phyloP scores from a whole-genome alignment of 2,113 vertebrate species.

The Butorides virescens region DNA sequence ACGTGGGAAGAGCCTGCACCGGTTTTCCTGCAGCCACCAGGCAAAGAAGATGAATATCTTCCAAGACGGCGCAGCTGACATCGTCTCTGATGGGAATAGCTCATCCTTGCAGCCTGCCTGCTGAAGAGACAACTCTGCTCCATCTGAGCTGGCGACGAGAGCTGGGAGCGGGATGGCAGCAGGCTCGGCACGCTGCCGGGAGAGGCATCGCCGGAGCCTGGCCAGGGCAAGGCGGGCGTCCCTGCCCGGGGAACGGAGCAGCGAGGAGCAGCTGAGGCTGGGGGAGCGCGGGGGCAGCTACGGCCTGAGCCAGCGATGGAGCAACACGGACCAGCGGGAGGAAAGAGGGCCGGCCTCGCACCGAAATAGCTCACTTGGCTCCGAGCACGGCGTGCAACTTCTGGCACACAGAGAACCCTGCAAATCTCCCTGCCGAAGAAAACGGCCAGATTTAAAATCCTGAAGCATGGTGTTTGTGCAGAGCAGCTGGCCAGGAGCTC shows the following conservation, averaged over 20 bases:
- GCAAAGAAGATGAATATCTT: neutral
- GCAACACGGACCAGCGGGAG: neutral
- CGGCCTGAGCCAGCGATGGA: neutral
- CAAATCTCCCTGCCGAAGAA: neutral
- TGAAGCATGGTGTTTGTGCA: neutral
- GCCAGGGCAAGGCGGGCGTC: neutral
- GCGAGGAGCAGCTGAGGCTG: accelerated
- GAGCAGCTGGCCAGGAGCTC: neutral
- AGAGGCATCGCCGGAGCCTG: neutral
- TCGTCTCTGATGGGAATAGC: neutral
- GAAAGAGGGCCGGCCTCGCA: neutral
- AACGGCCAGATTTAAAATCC: neutral
- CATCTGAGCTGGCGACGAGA: neutral
- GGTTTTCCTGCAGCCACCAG: neutral
- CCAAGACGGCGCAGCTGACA: neutral
- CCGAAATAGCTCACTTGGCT: neutral
- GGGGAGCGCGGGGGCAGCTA: accelerated
- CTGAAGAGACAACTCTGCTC: neutral
- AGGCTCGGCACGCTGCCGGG: neutral
- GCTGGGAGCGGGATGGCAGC: neutral
- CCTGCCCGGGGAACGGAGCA: neutral
- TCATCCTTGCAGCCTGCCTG: neutral
- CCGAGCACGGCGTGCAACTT: neutral
- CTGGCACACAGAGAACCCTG: neutral
- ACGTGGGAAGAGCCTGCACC: neutral